Percentiles rank a stretch among this genome's conserved stretches.
phyloP scores from a whole-genome alignment of 2,113 vertebrate genomes.

The Hypomesus transpacificus region DNA sequence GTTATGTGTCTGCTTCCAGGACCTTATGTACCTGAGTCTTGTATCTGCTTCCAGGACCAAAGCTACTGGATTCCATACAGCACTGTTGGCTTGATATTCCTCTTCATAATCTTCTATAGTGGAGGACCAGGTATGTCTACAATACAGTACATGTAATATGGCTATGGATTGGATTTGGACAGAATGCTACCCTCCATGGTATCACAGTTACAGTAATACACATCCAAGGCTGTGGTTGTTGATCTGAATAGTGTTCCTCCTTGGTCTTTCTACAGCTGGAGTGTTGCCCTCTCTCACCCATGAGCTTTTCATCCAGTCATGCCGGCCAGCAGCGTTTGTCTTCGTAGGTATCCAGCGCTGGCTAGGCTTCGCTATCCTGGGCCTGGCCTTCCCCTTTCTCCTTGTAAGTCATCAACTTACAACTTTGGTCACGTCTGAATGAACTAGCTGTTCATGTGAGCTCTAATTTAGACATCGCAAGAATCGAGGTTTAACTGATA shows the following conservation, averaged over 20 bases:
- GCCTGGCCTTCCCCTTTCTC: constrained; percentile 67
- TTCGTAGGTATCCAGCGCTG: constrained; percentile 57
- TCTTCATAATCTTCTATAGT: constrained; percentile 70
- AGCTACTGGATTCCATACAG: constrained; percentile 71
- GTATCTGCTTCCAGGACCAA: constrained; percentile 59
- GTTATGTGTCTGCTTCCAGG: background rate
- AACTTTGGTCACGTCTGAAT: too few species aligned
- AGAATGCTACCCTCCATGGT: background rate
- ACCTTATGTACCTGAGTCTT: background rate
- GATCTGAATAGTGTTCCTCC: background rate
- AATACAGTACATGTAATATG: background rate
- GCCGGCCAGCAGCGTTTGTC: constrained; percentile 61
- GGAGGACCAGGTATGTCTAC: constrained; percentile 75
- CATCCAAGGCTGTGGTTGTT: too few species aligned
- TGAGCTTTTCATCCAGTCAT: constrained; percentile 71
- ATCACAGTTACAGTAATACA: too few species aligned
- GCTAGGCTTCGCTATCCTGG: constrained; percentile 36
- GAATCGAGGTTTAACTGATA: background rate
- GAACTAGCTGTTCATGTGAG: background rate
- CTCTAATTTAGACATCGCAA: constrained; percentile 22
- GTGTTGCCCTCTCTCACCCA: constrained; percentile 34
- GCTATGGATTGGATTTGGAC: background rate
- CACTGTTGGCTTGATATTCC: constrained; percentile 66
- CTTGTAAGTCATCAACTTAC: constrained; percentile 57
- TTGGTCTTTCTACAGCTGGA: constrained; percentile 45